Evolutionary conservation across 2,888 invertebrate genomes (phyloP).

Genomic region (Nemotelus nigrinus): DNA sequence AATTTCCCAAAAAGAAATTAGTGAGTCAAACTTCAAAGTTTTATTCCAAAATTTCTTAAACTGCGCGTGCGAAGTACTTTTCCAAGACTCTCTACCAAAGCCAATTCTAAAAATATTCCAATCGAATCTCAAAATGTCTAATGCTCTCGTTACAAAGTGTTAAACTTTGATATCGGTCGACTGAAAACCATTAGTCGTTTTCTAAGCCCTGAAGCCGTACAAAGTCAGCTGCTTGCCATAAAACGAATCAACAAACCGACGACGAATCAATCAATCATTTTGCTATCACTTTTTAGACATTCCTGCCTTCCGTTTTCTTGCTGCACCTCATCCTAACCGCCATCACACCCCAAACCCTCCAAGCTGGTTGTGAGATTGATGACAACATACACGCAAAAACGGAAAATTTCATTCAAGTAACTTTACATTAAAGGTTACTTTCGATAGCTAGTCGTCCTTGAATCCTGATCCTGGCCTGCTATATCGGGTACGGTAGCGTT

Average conservation of each 20-base stretch:
- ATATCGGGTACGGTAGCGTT: background rate
- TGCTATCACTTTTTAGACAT: background rate
- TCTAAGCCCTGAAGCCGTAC: background rate
- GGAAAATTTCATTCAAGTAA: background rate
- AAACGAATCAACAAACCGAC: background rate
- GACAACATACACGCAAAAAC: too few relatives aligned
- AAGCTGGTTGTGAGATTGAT: too few relatives aligned
- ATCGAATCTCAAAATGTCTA: background rate
- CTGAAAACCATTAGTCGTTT: background rate
- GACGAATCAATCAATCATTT: constrained; percentile 14
- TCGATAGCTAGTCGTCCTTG: background rate
- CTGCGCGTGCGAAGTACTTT: too few relatives aligned
- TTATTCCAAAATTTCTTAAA: too few relatives aligned
- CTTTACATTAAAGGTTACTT: background rate
- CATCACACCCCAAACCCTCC: background rate
- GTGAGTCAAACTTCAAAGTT: too few relatives aligned
- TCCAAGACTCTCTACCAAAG: too few relatives aligned
- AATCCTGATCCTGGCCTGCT: background rate
- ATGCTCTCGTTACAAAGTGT: background rate
- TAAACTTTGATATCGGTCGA: background rate
- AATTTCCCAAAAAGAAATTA: too few relatives aligned
- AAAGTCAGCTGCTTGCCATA: background rate
- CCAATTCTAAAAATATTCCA: too few relatives aligned
- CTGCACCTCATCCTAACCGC: background rate
- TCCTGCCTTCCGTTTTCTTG: background rate